Base-by-base conservation (phyloP, 2,797 vertebrate genomes). In the Falco naumanni region DNA sequence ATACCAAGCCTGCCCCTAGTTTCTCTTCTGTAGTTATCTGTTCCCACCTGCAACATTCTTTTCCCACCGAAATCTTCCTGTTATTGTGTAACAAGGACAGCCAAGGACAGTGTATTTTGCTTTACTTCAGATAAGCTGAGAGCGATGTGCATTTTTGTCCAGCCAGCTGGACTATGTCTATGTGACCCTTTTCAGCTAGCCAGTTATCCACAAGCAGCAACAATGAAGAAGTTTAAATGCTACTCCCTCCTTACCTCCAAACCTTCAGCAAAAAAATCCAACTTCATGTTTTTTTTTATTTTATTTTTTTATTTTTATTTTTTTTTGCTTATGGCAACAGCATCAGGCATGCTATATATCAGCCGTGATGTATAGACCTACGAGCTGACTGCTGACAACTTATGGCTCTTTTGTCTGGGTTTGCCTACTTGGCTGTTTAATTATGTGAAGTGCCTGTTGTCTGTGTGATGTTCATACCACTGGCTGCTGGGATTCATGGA, bases 401-500 rank as follows among this genome's bases (percentile, higher is more conserved):
- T 80, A 65, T 6, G 54, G n/a, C 53, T 95, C 69, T 91, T 94
- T 81, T 84, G 91, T 90, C 92, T 81, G 94, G 65, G 92, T 94
- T 94, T 97, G 89, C 93, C 84, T 87, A 69, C 92, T 97, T 96
- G 95, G 78, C 87, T 94, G 94, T 96, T 97, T 96, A 95, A 96
- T 95, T 96, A 94, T 1, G 87, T 97, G 95, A 64, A 92, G 85
- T 95, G 89, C 57, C 43, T 86, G 65, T 63, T 82, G 37, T 37
- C 37, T 17, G 9, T 10, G 4, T 3, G 3, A 28, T 0, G 3
- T 45, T 39, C 25, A 1, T 57, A 60, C 47, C 54, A 22, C 77
- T 0, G 3, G 41, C 86, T 94, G 50, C 94, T 68, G 89, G 89
- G 91, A 83, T 92, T 95, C 92, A 77, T 50, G 92, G 84, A 7